Conservation (phyloP, 2,113 vertebrate species). For the Neotoma lepida region DNA sequence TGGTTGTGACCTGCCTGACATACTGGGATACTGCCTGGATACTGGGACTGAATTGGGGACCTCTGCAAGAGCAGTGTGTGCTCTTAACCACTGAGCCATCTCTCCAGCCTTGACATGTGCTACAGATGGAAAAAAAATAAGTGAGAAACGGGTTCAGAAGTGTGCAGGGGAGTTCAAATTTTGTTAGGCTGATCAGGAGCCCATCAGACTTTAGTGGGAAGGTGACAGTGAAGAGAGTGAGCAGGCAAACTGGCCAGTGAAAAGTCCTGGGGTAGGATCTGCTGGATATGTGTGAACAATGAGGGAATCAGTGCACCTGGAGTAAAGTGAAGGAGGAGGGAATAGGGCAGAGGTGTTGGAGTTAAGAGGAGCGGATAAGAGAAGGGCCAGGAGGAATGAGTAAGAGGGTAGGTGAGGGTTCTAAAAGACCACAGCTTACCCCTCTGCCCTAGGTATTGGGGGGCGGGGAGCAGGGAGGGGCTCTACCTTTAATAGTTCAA, state of each 20-base stretch:
- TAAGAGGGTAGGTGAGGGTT: not conserved
- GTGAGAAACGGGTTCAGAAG: not conserved
- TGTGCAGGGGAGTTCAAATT: not conserved
- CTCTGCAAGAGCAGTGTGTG: not conserved
- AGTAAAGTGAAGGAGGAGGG: not conserved
- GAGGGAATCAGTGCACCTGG: not conserved
- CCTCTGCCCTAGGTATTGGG: not conserved
- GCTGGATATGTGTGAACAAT: not conserved
- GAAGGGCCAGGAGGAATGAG: not conserved
- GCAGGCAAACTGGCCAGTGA: not conserved
- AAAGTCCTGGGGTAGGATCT: conserved; percentile 51
- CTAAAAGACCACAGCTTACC: not conserved
- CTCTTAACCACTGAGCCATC: not conserved
- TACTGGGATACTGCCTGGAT: too few species aligned
- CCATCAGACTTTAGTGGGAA: not conserved
- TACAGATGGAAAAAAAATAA: not conserved
- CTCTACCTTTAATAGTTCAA: not conserved
- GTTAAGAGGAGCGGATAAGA: not conserved
- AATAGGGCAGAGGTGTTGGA: not conserved
- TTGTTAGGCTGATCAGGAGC: not conserved
- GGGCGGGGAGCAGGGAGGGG: not conserved
- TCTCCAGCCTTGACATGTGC: not conserved
- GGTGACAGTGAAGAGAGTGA: not conserved
- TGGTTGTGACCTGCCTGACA: not conserved
- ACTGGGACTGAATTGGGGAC: not conserved